Evolutionary conservation across 2,888 invertebrate species (phyloP), one percentile per base, ranked within the genome.

Genomic region (Tethea ocularis): DNA sequence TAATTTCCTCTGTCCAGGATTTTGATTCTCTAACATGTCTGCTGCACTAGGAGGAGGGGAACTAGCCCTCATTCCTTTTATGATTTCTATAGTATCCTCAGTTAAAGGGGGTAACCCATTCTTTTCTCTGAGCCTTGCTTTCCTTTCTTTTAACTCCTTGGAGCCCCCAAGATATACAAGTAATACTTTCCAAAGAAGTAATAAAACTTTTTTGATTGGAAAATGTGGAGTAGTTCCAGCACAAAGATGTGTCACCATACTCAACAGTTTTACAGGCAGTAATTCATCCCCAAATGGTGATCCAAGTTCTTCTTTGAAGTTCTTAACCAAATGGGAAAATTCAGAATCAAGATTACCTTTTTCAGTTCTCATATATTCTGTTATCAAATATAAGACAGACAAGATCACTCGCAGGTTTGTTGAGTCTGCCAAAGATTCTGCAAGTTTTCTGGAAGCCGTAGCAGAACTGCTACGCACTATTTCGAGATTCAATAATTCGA

Each of bases 221-320:
- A 98, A 99, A 91, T 99, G 99, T 20, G 99, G 98, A 7, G 98
- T 97, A 26, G 97, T 96, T 0, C 99, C 99, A 72, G 98, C 97
- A 89, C 99, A 99, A 83, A 99, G 98, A 72, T 97, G 95, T 36
- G 98, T 98, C 29, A 99, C 97, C 99, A 99, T 99, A 67, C 97
- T 96, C 61, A 99, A 94, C 57, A 99, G 93, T 79, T 98, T 97
- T 3, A 99, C 96, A 41, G 97, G 96, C 29, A 99, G 87, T 61
- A 98, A 87, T 83, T 98, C 98, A 75, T 98, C 98, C 26, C 96
- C 95, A 83, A 89, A 88, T 1, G 89, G 93, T 69, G 87, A 85
- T 63, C 94, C 93, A 36, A 95, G 88, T 82, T 95, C 95, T 74
- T 94, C 94, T 73, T 94, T 94, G 68, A 95, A 95, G 64, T 93